A percentile compares a stretch with the other conserved stretches of the same genome.
phyloP scores from a whole-genome alignment of 2,797 vertebrate species.

The Podarcis lilfordi region DNA sequence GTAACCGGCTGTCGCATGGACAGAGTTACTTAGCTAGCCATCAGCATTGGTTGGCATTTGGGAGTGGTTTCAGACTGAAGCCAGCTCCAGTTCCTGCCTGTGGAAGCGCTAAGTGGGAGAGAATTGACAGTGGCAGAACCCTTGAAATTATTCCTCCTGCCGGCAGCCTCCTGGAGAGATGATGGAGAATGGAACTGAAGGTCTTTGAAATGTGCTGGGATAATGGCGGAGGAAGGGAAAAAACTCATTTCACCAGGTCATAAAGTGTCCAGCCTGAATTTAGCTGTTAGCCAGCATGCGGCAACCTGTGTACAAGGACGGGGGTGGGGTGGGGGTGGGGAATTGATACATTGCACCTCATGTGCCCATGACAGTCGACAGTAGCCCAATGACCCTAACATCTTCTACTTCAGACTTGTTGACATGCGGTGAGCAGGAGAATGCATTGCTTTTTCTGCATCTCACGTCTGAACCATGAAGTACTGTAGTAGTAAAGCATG shows the following conservation, averaged over 20 bases:
- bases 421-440: neutral
- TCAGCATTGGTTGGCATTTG: neutral
- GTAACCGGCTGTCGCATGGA: neutral
- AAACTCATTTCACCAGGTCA: neutral
- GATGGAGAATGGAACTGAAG: neutral
- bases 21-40: neutral
- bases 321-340: neutral
- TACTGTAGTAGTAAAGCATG: neutral
- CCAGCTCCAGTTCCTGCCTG: neutral
- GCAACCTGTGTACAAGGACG: neutral
- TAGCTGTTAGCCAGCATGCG: neutral
- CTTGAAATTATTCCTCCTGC: neutral
- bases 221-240: constrained; percentile 1
- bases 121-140: neutral
- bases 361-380: neutral
- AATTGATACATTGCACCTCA: neutral
- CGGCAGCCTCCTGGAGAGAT: neutral
- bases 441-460: too few relatives aligned
- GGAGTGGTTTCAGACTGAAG: neutral
- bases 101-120: neutral
- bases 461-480: neutral
- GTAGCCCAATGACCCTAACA: neutral
- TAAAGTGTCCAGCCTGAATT: neutral
- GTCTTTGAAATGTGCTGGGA: constrained; percentile 24
- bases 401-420: neutral